Conservation (phyloP, 2,113 vertebrate genomes). For the Todiramphus chloris region DNA sequence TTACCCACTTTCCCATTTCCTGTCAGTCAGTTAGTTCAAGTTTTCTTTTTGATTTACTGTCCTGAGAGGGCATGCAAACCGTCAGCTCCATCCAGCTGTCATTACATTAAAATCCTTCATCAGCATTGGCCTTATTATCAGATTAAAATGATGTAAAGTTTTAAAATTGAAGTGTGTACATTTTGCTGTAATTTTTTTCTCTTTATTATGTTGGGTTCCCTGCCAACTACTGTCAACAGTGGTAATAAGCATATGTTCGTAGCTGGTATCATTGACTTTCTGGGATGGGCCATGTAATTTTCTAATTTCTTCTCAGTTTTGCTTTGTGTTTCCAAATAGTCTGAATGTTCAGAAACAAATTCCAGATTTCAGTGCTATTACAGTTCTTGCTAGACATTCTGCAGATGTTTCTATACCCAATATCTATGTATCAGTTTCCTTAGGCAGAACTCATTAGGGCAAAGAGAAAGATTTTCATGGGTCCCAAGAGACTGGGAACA, state of each 20-base stretch:
- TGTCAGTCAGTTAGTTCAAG: not conserved
- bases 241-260: not conserved
- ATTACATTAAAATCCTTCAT: not conserved
- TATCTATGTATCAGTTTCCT: not conserved
- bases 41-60: not conserved
- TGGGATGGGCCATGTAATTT: not conserved
- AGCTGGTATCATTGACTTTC: not conserved
- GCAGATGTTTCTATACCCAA: not conserved
- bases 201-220: not conserved
- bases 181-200: not conserved
- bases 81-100: not conserved
- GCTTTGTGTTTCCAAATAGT: not conserved
- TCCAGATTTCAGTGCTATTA: not conserved
- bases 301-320: not conserved
- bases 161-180: not conserved
- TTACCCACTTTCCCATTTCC: not conserved
- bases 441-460: not conserved
- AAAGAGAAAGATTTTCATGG: not conserved
- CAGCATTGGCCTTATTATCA: not conserved
- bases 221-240: not conserved
- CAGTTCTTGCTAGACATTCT: not conserved
- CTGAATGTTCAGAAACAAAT: not conserved
- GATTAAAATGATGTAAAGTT: not conserved
- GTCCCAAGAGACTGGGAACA: not conserved
- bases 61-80: fast-evolving